Percentiles rank a stretch among this genome's conserved stretches.
These are phyloP conservation scores for Taenioides sp. DNA, from an alignment of 2,797 vertebrate genomes.

Conservation along the genomic window DNA sequence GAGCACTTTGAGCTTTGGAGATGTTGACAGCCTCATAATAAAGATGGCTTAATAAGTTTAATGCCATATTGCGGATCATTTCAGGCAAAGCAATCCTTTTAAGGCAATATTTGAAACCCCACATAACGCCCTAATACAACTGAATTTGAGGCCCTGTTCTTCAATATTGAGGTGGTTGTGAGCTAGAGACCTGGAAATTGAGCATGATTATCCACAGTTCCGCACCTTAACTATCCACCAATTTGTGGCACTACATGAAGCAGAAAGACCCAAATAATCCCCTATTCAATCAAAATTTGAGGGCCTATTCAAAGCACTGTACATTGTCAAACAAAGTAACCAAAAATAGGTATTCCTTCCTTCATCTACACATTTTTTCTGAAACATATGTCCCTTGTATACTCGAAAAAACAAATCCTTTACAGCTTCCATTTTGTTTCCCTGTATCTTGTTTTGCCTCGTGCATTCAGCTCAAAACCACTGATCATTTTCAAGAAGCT, in stretches of 20 bases:
- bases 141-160: background rate
- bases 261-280: background rate
- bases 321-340: background rate
- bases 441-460: conserved; percentile 43
- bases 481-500: conserved; percentile 35
- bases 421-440: conserved; percentile 40
- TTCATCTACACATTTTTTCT: conserved; percentile 23
- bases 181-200: background rate
- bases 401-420: conserved; percentile 35
- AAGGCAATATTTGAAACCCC: no score
- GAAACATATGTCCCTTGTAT: conserved; percentile 40
- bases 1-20: no score
- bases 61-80: no score
- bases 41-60: no score
- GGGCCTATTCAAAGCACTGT: background rate
- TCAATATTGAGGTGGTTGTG: background rate
- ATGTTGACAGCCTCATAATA: no score
- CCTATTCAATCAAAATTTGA: background rate
- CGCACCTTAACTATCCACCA: conserved; percentile 1
- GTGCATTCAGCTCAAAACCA: conserved; percentile 44
- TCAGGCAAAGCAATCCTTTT: no score
- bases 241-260: background rate
- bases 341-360: background rate
- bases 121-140: no score
- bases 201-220: background rate